Evolutionary conservation across 2,888 invertebrate species (phyloP), one percentile per base, ranked within the genome.

Genomic region (Cepaea hortensis): DNA sequence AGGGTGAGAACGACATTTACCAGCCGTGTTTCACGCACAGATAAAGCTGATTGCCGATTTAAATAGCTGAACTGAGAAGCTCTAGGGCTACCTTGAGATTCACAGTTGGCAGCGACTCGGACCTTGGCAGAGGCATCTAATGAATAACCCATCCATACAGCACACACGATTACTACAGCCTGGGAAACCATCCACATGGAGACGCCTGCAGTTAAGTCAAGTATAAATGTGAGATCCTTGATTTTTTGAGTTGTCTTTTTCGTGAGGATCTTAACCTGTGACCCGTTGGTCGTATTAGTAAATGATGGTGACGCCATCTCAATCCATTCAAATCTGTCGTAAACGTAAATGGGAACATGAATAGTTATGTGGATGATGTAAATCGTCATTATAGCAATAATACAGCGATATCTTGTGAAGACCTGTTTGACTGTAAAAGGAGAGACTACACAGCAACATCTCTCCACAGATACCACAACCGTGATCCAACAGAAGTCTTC

Each of bases 371-470:
- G 48, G 3, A 77, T 55, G 11, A 77, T 7, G 77, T 77, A 77
- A 55, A 55, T 77, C 1, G 61, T 77, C 3, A 77, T 13, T n/a
- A 76, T 75, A 15, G 20, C 65, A 9, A 76, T 35, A 20, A 48
- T 13, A 18, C 76, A 84, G 6, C 84, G 73, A 6, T 13, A 50
- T 35, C 75, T 3, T 9, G 84, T 84, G 73, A 84, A 84, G n/a
- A 75, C 18, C 20, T 1, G 55, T 50, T 79, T 79, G 20, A 84
- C 84, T 23, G 55, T 50, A 23, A 84, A 84, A 1, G 84, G 84
- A 46, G 9, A 75, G 3, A 50, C 65, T 3, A 84, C 84, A 65
- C 77, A 84, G 77, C 65, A 15, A 76, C 77, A 84, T 46, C 84
- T 76, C 50, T 84, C 84, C 5, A 77, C 20, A 20, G 76, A 48